phyloP scores from a whole-genome alignment of 2,797 vertebrate genomes.

The Thamnophis elegans region DNA sequence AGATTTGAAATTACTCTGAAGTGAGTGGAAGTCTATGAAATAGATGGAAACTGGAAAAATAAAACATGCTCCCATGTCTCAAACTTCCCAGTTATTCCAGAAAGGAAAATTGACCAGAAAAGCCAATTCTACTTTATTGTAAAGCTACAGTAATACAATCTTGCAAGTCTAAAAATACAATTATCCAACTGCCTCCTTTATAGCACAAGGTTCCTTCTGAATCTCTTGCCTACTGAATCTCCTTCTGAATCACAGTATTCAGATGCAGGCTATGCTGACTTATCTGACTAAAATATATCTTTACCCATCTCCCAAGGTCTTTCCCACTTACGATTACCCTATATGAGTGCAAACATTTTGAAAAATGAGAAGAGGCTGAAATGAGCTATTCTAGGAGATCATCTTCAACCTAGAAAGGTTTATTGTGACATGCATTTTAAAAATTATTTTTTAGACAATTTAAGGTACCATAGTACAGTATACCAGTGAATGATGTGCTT shows the following conservation, averaged over 20 bases:
- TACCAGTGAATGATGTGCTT: neutral
- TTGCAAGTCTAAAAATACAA: neutral
- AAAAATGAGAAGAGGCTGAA: accelerated
- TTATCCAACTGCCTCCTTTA: neutral
- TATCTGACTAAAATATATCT: neutral
- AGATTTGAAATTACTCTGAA: slow-evolving; percentile 77
- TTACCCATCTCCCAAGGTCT: neutral
- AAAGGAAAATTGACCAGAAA: neutral
- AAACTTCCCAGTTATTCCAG: neutral
- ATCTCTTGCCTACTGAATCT: neutral
- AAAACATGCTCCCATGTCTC: slow-evolving; percentile 39
- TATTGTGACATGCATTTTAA: slow-evolving; percentile 27
- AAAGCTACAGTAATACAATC: neutral
- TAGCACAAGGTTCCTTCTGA: neutral
- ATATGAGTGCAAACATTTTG: accelerated
- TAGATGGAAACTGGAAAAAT: slow-evolving; percentile 70
- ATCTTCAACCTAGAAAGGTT: slow-evolving; percentile 15
- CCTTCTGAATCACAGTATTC: neutral
- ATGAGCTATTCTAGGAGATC: slow-evolving; percentile 40
- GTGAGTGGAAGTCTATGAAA: slow-evolving; percentile 65
- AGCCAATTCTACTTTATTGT: neutral
- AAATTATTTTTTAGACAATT: slow-evolving; percentile 18
- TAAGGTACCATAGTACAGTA: neutral
- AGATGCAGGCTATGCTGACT: neutral
- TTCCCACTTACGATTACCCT: neutral